Percentiles rank a stretch among this genome's conserved stretches.
These are phyloP conservation scores for Diprion similis DNA, from an alignment of 1,140 invertebrate species.

Conservation along the genomic window DNA sequence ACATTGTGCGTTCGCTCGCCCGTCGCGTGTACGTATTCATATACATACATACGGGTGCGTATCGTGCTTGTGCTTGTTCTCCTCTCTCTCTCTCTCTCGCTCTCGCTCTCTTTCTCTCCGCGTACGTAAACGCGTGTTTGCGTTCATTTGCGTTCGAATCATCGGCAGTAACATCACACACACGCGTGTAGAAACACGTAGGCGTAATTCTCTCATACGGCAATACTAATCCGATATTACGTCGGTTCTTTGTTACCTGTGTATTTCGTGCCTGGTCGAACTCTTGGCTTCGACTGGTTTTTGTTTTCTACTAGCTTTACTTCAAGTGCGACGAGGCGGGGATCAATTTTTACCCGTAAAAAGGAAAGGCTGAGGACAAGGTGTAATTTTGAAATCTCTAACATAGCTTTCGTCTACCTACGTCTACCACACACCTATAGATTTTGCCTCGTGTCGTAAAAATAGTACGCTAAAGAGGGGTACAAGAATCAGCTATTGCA, in stretches of 20 bases:
- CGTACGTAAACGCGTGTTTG: conserved; percentile 20
- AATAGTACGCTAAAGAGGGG: conserved; percentile 19
- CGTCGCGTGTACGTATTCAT: background rate
- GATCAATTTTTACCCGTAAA: background rate
- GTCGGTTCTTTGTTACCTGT: conserved; percentile 22
- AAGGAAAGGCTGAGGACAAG: background rate
- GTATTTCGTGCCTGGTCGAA: too few species aligned
- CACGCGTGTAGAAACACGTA: conserved; percentile 5
- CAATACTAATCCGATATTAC: conserved; percentile 24
- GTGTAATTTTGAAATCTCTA: background rate
- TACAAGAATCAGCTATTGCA: conserved; percentile 37
- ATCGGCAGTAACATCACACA: conserved; percentile 31
- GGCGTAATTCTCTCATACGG: conserved; percentile 11
- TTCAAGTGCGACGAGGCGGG: background rate
- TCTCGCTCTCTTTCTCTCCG: background rate
- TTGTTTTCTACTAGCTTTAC: too few species aligned
- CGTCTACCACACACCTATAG: background rate
- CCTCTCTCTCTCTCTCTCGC: background rate
- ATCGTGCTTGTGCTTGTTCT: background rate
- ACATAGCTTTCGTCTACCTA: too few species aligned
- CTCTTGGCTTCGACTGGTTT: too few species aligned
- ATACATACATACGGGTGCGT: background rate
- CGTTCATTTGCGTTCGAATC: conserved; percentile 31
- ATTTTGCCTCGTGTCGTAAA: conserved; percentile 20
- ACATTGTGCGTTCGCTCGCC: conserved; percentile 8